Base-by-base conservation (phyloP, 2,888 invertebrate genomes). In the Brachylomia viminalis region DNA sequence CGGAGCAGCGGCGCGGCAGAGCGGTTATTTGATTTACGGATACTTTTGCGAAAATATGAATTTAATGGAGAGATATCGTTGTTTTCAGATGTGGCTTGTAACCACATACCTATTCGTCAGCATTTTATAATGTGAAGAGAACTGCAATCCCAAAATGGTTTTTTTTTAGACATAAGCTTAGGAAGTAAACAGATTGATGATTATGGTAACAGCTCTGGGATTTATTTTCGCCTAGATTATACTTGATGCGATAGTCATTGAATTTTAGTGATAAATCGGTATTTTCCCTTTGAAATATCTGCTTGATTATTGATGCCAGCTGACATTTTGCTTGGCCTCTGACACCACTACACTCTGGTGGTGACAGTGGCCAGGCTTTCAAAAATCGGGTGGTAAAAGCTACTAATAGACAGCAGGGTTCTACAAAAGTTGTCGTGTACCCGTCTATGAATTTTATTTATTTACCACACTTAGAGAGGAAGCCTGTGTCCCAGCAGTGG, bases 1-100 rank as follows among this genome's bases (percentile, higher is more conserved):
- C 30, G 56, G 17, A 64, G 42, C n/a, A 72, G 52, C 38, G 70
- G 61, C 56, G 52, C 38, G 70, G 61, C 56, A 42, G 42, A 56
- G 52, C 42, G 56, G 38, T 73, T 58, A 17, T 59, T 23, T 58
- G 56, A 82, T 67, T 70, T 82, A 77, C 42, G 73, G 13, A 52
- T 67, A 54, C 69, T 58, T 76, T 61, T 38, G 49, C 23, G 33
- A 58, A 61, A 76, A 76, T 62, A 58, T 47, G 69, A 58, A 52
- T n/a, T 23, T 66, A 66, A 76, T 62, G 47, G 6, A 79, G 72
- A 82, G 20, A 52, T 66, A 77, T 67, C 3, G 47, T 49, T 81
- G 62, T 81, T 79, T 65, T 38, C 33, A 54, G 17, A 33, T 23
- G n/a, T 27, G 11, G 1, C 65, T 79, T 52, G 33, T n/a, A 38